These are phyloP conservation scores for Myotis vivesi DNA, from an alignment of 2,797 vertebrate genomes.

Conservation along the genomic window DNA sequence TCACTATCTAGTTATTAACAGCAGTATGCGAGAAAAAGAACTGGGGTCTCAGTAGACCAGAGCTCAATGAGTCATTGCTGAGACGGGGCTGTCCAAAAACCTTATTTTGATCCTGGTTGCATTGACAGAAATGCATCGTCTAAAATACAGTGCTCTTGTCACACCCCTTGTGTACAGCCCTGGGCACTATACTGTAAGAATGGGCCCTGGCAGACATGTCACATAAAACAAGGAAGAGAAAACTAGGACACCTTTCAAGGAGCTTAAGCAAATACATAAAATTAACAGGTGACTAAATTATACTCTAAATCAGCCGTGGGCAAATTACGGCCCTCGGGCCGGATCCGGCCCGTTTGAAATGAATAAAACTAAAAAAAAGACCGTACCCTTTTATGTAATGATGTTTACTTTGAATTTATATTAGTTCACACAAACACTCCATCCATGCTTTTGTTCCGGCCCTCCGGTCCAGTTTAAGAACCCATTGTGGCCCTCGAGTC, in stretches of 20 bases:
- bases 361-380: too few relatives aligned
- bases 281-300: neutral
- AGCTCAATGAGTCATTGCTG: neutral
- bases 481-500: too few relatives aligned
- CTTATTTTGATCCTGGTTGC: neutral
- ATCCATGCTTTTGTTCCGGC: too few relatives aligned
- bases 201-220: neutral
- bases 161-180: neutral
- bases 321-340: too few relatives aligned
- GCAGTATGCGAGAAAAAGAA: neutral
- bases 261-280: neutral
- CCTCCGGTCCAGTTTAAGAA: too few relatives aligned
- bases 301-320: neutral
- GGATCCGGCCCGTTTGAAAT: too few relatives aligned
- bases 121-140: neutral
- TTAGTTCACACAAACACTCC: too few relatives aligned
- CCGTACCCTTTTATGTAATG: too few relatives aligned
- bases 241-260: neutral
- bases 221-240: neutral
- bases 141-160: neutral
- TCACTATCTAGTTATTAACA: neutral
- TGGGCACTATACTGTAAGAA: neutral
- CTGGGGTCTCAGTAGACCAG: neutral
- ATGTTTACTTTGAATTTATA: too few relatives aligned
- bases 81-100: neutral